Conservation (phyloP, 2,888 invertebrate genomes). For the Taenaris catops region DNA sequence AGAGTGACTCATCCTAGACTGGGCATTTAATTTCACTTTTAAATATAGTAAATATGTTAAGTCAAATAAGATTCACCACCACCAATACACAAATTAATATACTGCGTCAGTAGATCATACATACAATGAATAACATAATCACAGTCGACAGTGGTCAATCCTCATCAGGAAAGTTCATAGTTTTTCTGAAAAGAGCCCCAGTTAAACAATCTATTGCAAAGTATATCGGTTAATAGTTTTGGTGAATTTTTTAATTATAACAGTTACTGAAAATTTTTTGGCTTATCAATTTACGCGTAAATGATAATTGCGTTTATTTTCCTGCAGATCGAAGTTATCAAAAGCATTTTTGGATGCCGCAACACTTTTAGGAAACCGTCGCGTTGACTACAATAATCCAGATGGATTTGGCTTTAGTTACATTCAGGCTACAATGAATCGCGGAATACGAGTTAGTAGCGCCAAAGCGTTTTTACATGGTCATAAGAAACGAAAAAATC, state of each 20-base stretch:
- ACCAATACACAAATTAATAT: too few relatives aligned
- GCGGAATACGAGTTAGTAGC: slow-evolving; percentile 74
- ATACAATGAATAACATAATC: too few relatives aligned
- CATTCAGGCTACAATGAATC: slow-evolving; percentile 63
- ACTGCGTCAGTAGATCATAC: too few relatives aligned
- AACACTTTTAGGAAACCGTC: slow-evolving; percentile 80
- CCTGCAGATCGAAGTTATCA: slow-evolving; percentile 71
- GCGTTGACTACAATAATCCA: slow-evolving; percentile 86
- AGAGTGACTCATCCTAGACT: too few relatives aligned
- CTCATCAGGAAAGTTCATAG: too few relatives aligned
- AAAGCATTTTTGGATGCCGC: slow-evolving; percentile 84
- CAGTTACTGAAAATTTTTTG: too few relatives aligned
- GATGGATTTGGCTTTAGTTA: slow-evolving; percentile 79
- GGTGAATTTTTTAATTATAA: too few relatives aligned
- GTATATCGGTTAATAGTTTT: too few relatives aligned
- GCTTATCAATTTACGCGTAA: not conserved
- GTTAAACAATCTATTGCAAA: not conserved
- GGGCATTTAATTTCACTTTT: too few relatives aligned
- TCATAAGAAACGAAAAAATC: slow-evolving; percentile 73
- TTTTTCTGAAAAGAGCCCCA: not conserved
- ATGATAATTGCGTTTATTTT: slow-evolving; percentile 1
- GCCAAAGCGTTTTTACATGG: slow-evolving; percentile 80
- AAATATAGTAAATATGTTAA: too few relatives aligned
- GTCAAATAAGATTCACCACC: too few relatives aligned
- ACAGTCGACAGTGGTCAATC: too few relatives aligned